These are phyloP conservation scores for Brachionichthys hirsutus DNA, from an alignment of 2,113 vertebrate species.

Conservation along the genomic window DNA sequence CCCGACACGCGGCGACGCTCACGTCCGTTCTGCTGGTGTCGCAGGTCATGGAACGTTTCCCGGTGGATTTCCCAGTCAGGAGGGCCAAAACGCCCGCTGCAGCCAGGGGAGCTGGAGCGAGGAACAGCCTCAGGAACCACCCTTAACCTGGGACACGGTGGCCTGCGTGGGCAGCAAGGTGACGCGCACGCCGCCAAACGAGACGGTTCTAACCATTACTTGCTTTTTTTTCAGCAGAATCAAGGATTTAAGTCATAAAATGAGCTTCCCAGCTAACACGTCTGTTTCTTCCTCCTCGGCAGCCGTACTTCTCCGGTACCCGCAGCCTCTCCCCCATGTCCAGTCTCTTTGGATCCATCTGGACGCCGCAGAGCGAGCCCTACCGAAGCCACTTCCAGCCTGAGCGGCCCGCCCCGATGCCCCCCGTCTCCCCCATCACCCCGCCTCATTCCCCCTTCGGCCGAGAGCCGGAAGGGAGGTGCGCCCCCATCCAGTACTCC, in stretches of 20 bases:
- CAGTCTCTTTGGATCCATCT: conserved; percentile 97
- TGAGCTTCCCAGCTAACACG: background rate
- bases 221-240: no score
- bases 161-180: conserved; percentile 80
- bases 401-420: conserved; percentile 75
- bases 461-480: conserved; percentile 83
- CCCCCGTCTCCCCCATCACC: conserved; percentile 81
- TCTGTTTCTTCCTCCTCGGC: background rate
- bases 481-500: conserved; percentile 86
- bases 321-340: conserved; percentile 98
- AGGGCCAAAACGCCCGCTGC: conserved; percentile 57
- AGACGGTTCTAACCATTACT: no score
- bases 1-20: background rate
- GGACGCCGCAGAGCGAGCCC: conserved; percentile 92
- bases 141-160: conserved; percentile 73
- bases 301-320: conserved; percentile 96
- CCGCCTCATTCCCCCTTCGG: conserved; percentile 75
- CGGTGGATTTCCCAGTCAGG: conserved; percentile 59
- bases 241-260: no score
- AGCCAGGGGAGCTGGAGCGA: conserved; percentile 74
- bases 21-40: background rate
- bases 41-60: conserved; percentile 72
- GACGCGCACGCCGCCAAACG: conserved; percentile 1
- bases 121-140: conserved; percentile 66
- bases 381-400: conserved; percentile 87